Conservation (phyloP, 37 sponge, comb jelly and placozoan genomes). For the Haliclona indistincta region DNA sequence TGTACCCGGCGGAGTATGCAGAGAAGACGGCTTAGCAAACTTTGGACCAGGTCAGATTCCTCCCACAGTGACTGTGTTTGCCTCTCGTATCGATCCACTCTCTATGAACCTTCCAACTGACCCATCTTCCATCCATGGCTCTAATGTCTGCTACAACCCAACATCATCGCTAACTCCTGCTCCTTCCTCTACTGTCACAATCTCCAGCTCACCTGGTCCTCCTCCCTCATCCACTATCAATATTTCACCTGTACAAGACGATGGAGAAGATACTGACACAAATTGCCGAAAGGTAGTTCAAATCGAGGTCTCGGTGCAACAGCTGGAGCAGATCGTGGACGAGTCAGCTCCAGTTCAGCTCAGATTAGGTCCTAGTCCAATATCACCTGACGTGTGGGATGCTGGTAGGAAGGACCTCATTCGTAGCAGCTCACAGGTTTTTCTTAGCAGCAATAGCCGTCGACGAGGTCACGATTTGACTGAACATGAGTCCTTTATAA, state of each 20-base stretch:
- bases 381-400: slow-evolving; percentile 69
- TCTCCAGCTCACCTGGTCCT: no score
- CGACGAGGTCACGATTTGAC: slow-evolving; percentile 49
- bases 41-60: background rate
- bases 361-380: slow-evolving; percentile 40
- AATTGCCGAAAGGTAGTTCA: no score
- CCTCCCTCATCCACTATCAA: background rate
- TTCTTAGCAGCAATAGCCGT: slow-evolving; percentile 18
- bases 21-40: background rate
- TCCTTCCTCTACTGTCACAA: background rate
- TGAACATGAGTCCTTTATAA: slow-evolving; percentile 61
- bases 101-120: no score
- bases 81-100: background rate
- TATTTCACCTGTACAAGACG: background rate
- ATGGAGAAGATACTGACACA: background rate
- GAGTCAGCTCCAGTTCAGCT: slow-evolving; percentile 51
- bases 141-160: no score
- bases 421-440: slow-evolving; percentile 51
- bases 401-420: slow-evolving; percentile 47
- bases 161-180: no score
- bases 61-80: slow-evolving; percentile 1
- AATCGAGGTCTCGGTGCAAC: background rate
- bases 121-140: background rate
- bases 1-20: background rate
- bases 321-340: slow-evolving; percentile 51